These are phyloP conservation scores for Epiblema foenella DNA, from an alignment of 2,888 invertebrate species.

Conservation along the genomic window DNA sequence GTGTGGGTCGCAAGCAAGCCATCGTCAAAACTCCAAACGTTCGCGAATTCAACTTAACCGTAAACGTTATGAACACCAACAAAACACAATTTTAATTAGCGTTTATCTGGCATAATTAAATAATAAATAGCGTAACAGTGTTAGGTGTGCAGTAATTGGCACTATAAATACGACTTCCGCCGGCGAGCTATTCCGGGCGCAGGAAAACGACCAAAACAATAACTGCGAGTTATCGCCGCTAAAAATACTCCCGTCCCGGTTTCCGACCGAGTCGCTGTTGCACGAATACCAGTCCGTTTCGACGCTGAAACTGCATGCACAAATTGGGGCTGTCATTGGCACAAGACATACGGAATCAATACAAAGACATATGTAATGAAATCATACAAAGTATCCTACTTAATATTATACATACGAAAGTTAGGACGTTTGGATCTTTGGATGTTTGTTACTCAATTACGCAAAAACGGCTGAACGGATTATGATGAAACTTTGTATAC, in stretches of 20 bases:
- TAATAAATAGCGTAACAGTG: slow-evolving; percentile 10
- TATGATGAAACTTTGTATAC: too few species aligned
- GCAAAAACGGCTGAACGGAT: too few species aligned
- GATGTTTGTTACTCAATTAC: too few species aligned
- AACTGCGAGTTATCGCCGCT: slow-evolving; percentile 33
- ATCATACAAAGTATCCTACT: too few species aligned
- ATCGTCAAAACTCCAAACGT: neutral
- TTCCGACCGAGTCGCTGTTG: neutral
- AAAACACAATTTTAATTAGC: slow-evolving; percentile 12
- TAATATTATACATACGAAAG: too few species aligned
- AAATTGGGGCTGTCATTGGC: too few species aligned
- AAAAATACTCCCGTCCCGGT: slow-evolving; percentile 16
- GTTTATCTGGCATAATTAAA: slow-evolving; percentile 17
- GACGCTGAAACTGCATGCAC: neutral
- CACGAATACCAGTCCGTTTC: too few species aligned
- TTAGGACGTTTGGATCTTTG: too few species aligned
- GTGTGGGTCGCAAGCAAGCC: neutral
- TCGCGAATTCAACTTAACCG: neutral
- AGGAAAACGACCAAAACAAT: slow-evolving; percentile 40
- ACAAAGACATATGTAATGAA: too few species aligned
- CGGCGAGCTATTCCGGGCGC: slow-evolving; percentile 31
- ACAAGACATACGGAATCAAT: too few species aligned
- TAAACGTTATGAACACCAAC: neutral
- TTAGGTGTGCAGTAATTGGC: slow-evolving; percentile 21
- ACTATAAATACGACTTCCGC: slow-evolving; percentile 34